phyloP scores from a whole-genome alignment of 2,888 invertebrate genomes.

The Euspilapteryx auroguttella region DNA sequence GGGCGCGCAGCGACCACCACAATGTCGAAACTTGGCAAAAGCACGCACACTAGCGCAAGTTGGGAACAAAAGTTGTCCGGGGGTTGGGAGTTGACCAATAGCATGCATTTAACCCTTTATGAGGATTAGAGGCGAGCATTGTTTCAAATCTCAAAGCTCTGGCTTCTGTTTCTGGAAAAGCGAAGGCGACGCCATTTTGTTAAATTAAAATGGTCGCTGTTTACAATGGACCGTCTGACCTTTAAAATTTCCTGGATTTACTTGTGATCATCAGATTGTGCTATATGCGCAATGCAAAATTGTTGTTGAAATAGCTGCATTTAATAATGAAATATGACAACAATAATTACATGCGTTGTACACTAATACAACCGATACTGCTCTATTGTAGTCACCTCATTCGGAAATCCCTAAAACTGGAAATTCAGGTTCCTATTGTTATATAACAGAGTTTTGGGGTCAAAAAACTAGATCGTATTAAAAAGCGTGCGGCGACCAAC shows the following conservation, averaged over 20 bases:
- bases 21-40: slow-evolving; percentile 5
- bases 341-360: no score
- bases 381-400: no score
- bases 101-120: slow-evolving; percentile 53
- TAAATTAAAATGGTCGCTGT: slow-evolving; percentile 57
- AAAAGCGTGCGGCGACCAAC: slow-evolving; percentile 16
- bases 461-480: slow-evolving; percentile 47
- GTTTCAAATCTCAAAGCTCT: slow-evolving; percentile 43
- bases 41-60: slow-evolving; percentile 16
- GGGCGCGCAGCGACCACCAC: slow-evolving; percentile 2
- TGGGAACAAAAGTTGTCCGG: slow-evolving; percentile 17
- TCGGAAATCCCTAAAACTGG: slow-evolving; percentile 22
- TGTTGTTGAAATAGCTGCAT: no score
- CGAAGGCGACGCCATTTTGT: slow-evolving; percentile 47
- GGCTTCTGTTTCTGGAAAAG: slow-evolving; percentile 31
- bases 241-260: no score
- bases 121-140: slow-evolving; percentile 43
- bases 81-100: slow-evolving; percentile 48
- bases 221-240: slow-evolving; percentile 48
- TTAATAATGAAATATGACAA: no score
- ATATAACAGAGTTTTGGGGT: slow-evolving; percentile 28
- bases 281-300: no score
- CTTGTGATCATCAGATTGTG: no score
- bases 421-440: slow-evolving; percentile 39
- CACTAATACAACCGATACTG: no score